Evolutionary conservation across 1,140 invertebrate species (phyloP), one percentile per base, ranked within the genome.

Genomic region (Calosoma granatense): DNA sequence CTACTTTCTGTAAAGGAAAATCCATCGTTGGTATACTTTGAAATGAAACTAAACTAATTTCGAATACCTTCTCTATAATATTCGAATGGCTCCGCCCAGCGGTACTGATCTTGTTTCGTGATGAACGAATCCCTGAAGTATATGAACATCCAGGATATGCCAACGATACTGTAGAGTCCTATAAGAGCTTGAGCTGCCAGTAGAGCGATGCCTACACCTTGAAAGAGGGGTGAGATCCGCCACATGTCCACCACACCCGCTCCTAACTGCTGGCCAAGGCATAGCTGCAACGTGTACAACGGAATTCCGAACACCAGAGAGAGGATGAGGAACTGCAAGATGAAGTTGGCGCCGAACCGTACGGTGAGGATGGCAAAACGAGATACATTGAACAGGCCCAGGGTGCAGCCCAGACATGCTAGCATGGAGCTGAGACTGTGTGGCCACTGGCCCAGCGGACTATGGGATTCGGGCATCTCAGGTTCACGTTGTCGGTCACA

Each of bases 81-180:
- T 26, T 79, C 75, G 58, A 82, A 83, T 1, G 84, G 78, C 66
- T 90, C 81, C 14, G 88, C 83, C 91, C 91, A 94, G 69, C 85
- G 79, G 70, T 92, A 94, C 57, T 75, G 75, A 65, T 92, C 87
- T 55, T 83, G 76, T 53, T 87, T 82, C 1, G 88, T 87, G 56
- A 92, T 88, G 65, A 94, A 94, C 1, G 90, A 90, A 71, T 94
- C 92, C 60, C 90, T 78, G 64, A 83, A 88, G 72, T 91, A 95
- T 51, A 92, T 82, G 65, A 94, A 86, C 73, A 94, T 82, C 91
- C 91, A 95, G 4, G 90, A 89, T 12, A 94, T 76, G 1, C 88
- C 88, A 11, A 93, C 82, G 51, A 90, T 85, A 64, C 87, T 90
- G 72, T 94, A 94, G 59, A 93, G 81, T 23, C 90, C 90, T 55